Evolutionary conservation across 2,797 vertebrate species (phyloP), one percentile per base, ranked within the genome.

Genomic region (Catharus ustulatus): DNA sequence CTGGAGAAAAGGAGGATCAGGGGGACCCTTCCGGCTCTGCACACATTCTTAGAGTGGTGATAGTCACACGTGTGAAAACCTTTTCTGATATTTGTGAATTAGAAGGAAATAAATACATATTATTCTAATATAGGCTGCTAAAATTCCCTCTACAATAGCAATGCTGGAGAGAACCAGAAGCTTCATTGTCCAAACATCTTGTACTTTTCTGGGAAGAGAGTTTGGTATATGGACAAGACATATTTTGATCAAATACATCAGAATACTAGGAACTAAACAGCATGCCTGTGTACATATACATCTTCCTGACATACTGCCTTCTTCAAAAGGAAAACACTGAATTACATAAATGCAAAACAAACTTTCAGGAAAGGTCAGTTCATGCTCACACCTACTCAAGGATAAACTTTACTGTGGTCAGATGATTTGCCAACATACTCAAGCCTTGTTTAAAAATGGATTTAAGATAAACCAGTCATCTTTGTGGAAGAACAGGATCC

Each of bases 281-380:
- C 7, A 19, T 13, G 24, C 5, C 22, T 10, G 30, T 4, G 4
- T 9, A 26, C 26, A 30, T 46, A 54, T 2, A 17, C 7, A 13
- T 15, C 52, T 78, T 54, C 63, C 59, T 1, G 0, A 45, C 5
- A 6, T 5, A 17, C 0, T 38, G 40, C n/a, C 80, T 51, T 19
- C 61, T 20, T 40, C 42, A 80, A 76, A 54, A 72, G n/a, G 23
- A 59, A 66, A 9, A 30, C 12, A 27, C 13, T 34, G 12, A 73
- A 61, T 42, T 27, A 29, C 19, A 27, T 3, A 63, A 59, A 46
- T 14, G 26, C 54, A 90, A 82, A 71, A 13, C 19, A 36, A 79
- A 34, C 71, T 40, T 58, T 10, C 51, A 52, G 36, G 34, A 72
- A 49, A 43, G 42, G 26, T n/a, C 62, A 68, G 32, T 5, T 79